These are phyloP conservation scores for Disparrhopalites patrizii DNA, from an alignment of 2,888 invertebrate species.

Conservation along the genomic window DNA sequence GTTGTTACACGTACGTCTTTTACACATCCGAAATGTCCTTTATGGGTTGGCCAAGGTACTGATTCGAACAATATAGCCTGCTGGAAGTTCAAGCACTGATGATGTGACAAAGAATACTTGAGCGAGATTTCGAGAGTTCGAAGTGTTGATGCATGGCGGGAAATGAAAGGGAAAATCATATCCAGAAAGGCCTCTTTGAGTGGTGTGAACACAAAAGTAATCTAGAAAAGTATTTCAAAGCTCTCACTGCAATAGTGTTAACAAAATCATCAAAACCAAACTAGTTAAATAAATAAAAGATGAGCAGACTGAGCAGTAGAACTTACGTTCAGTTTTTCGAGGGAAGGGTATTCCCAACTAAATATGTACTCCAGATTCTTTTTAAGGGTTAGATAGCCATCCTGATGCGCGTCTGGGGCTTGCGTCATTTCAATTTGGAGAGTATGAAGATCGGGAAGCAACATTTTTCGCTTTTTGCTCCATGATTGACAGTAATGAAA, in stretches of 20 bases:
- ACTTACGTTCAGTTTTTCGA: conserved; percentile 11
- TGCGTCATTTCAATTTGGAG: conserved; percentile 10
- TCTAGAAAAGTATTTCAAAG: neutral
- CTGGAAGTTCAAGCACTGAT: conserved; percentile 9
- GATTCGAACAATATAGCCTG: conserved; percentile 10
- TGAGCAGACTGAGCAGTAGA: neutral
- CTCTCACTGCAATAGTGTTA: neutral
- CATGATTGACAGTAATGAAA: conserved; percentile 12
- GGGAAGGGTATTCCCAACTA: conserved; percentile 5
- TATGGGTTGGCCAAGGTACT: conserved; percentile 7
- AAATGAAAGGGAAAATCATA: conserved; percentile 11
- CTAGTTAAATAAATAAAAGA: neutral
- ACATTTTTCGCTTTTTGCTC: neutral
- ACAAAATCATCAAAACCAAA: neutral
- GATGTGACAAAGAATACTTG: conserved; percentile 7
- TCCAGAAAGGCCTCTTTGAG: conserved; percentile 6
- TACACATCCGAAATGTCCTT: conserved; percentile 3
- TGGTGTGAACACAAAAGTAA: conserved; percentile 13
- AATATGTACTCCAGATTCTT: conserved; percentile 9
- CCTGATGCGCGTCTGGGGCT: conserved; percentile 7
- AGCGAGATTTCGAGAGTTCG: conserved; percentile 12
- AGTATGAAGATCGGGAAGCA: conserved; percentile 1
- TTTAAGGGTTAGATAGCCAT: conserved; percentile 1
- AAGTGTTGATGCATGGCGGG: conserved; percentile 8
- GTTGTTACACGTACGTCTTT: conserved; percentile 10